These are phyloP conservation scores for Cheilosia urbana DNA, from an alignment of 2,888 invertebrate species.

Conservation along the genomic window DNA sequence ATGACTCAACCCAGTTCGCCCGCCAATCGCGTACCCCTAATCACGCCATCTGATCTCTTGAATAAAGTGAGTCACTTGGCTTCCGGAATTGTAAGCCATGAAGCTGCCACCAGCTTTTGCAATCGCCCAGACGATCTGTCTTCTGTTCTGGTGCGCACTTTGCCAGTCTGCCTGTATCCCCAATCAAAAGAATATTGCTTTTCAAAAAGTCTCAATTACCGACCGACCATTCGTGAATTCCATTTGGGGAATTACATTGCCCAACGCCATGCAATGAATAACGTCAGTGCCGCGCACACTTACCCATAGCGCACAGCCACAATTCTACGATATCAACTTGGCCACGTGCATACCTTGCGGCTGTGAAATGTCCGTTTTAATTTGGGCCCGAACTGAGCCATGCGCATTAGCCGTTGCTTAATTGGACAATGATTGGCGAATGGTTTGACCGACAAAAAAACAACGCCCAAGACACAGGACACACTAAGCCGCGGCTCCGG, in stretches of 20 bases:
- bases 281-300: not conserved
- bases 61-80: slow-evolving; percentile 32
- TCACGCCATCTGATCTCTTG: too few relatives aligned
- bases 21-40: too few relatives aligned
- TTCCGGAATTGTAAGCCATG: slow-evolving; percentile 5
- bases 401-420: slow-evolving; percentile 38
- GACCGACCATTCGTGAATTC: slow-evolving; percentile 31
- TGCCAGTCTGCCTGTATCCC: slow-evolving; percentile 34
- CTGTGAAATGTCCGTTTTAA: slow-evolving; percentile 44
- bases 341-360: slow-evolving; percentile 69
- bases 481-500: not conserved
- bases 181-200: slow-evolving; percentile 15
- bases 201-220: slow-evolving; percentile 59
- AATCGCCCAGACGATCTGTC: slow-evolving; percentile 24
- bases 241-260: slow-evolving; percentile 41
- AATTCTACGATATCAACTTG: slow-evolving; percentile 9
- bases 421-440: slow-evolving; percentile 64
- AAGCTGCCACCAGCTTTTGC: slow-evolving; percentile 12
- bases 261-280: slow-evolving; percentile 35
- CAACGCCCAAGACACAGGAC: not conserved
- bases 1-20: too few relatives aligned
- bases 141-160: slow-evolving; percentile 24
- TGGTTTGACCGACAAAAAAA: slow-evolving; percentile 13
- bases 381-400: slow-evolving; percentile 30
- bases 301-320: slow-evolving; percentile 8